A percentile compares a stretch with the other conserved stretches of the same genome.
These are phyloP conservation scores for Tympanoctomys barrerae DNA, from an alignment of 2,797 vertebrate genomes.

Conservation along the genomic window DNA sequence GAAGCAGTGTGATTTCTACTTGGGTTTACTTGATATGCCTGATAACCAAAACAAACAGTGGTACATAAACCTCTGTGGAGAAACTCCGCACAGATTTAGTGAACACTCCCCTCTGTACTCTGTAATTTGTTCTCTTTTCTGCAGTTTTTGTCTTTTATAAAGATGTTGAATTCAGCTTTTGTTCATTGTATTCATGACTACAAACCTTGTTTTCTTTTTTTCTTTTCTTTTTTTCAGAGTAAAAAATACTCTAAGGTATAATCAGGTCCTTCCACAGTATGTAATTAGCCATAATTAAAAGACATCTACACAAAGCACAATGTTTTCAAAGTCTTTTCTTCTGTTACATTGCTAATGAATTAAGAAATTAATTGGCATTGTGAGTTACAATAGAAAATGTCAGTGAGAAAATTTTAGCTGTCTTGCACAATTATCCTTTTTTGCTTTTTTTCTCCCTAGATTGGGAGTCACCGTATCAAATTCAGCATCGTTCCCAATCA, in stretches of 20 bases:
- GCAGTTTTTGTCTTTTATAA: constrained; percentile 57
- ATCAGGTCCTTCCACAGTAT: constrained; percentile 89
- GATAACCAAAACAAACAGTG: constrained; percentile 30
- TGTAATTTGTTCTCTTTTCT: constrained; percentile 51
- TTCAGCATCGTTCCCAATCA: constrained; percentile 71
- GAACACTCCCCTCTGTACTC: not conserved
- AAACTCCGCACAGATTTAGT: constrained; percentile 6
- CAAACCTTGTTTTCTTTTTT: constrained; percentile 73
- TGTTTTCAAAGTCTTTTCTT: constrained; percentile 89
- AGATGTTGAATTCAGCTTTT: constrained; percentile 82
- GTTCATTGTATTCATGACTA: constrained; percentile 73
- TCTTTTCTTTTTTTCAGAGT: constrained; percentile 81
- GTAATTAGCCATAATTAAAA: constrained; percentile 91
- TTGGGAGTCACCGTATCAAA: constrained; percentile 77
- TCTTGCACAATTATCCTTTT: constrained; percentile 83
- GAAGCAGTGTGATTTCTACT: constrained; percentile 39
- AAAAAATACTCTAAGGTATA: constrained; percentile 89
- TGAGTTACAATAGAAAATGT: constrained; percentile 87
- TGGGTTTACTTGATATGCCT: constrained; percentile 42
- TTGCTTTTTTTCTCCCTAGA: constrained; percentile 54
- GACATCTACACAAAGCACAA: constrained; percentile 87
- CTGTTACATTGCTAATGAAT: constrained; percentile 89
- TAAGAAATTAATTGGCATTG: constrained; percentile 90
- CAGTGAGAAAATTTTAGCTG: constrained; percentile 83
- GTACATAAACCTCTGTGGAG: accelerated